Evolutionary conservation across 2,113 vertebrate species (phyloP).

Genomic region (Trochalopteron elliotii): DNA sequence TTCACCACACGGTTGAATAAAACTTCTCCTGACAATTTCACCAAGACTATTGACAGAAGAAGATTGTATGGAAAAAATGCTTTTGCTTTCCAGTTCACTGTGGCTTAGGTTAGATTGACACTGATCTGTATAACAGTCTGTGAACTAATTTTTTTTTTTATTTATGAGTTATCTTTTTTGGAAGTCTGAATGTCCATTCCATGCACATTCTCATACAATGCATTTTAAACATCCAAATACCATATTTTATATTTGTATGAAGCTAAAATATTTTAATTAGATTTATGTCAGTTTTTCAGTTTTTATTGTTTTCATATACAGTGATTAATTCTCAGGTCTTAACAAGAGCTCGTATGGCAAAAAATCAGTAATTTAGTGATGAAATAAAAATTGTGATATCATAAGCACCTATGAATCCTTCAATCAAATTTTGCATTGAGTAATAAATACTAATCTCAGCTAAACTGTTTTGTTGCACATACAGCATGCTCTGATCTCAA

Average conservation of each 20-base stretch:
- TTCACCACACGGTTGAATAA: not conserved
- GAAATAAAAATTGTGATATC: not conserved
- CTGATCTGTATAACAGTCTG: not conserved
- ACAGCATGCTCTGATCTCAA: slow-evolving; percentile 22
- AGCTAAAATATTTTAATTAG: not conserved
- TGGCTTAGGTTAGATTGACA: not conserved
- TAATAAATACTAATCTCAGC: slow-evolving; percentile 47
- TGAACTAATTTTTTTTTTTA: not conserved
- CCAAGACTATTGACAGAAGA: not conserved
- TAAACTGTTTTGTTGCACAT: slow-evolving; percentile 51
- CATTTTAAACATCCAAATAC: not conserved
- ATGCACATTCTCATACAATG: not conserved
- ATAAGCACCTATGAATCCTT: not conserved
- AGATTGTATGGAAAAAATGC: not conserved
- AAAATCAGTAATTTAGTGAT: not conserved
- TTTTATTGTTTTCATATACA: not conserved
- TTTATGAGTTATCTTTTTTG: not conserved
- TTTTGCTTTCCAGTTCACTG: not conserved
- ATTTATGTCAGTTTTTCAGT: not conserved
- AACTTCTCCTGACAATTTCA: not conserved
- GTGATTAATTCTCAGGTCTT: not conserved
- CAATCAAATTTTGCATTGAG: slow-evolving; percentile 14
- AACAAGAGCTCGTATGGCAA: not conserved
- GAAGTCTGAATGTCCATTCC: not conserved
- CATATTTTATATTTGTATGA: not conserved